Evolutionary conservation across 2,888 invertebrate genomes (phyloP).

Genomic region (Agrypnus murinus): DNA sequence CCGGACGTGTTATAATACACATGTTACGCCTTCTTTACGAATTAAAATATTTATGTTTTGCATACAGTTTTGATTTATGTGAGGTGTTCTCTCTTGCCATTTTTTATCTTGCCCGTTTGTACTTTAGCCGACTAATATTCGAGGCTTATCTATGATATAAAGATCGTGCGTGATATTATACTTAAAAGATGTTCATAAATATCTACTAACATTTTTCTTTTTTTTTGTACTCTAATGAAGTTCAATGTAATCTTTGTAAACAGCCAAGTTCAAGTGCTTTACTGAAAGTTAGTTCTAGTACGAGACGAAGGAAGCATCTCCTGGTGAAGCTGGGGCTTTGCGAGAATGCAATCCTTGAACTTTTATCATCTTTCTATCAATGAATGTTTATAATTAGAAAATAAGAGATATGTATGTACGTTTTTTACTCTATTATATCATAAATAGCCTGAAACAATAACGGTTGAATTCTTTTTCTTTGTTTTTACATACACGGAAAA

Average conservation of each 20-base stretch:
- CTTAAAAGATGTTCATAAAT: constrained; percentile 20
- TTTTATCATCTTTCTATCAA: too few species aligned
- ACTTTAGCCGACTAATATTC: constrained; percentile 42
- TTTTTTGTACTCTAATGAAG: constrained; percentile 8
- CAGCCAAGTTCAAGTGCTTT: background rate
- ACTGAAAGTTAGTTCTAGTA: too few species aligned
- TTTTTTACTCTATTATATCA: too few species aligned
- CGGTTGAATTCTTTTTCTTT: too few species aligned
- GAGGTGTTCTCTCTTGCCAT: constrained; percentile 21
- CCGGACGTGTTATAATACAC: constrained; percentile 66
- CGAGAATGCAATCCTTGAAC: too few species aligned
- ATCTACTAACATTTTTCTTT: constrained; percentile 3
- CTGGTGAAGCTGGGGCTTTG: too few species aligned
- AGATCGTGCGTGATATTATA: constrained; percentile 38
- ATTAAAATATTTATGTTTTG: constrained; percentile 69
- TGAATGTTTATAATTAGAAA: too few species aligned
- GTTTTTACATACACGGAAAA: too few species aligned
- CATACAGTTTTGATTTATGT: constrained; percentile 63
- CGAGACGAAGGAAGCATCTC: too few species aligned
- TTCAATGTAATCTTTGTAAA: background rate
- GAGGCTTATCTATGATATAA: constrained; percentile 32
- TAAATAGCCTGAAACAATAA: too few species aligned
- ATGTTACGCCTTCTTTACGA: constrained; percentile 67
- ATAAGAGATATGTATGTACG: too few species aligned
- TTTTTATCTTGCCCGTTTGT: constrained; percentile 35